These are phyloP conservation scores for Mystacides longicornis DNA, from an alignment of 2,888 invertebrate genomes.

Conservation along the genomic window DNA sequence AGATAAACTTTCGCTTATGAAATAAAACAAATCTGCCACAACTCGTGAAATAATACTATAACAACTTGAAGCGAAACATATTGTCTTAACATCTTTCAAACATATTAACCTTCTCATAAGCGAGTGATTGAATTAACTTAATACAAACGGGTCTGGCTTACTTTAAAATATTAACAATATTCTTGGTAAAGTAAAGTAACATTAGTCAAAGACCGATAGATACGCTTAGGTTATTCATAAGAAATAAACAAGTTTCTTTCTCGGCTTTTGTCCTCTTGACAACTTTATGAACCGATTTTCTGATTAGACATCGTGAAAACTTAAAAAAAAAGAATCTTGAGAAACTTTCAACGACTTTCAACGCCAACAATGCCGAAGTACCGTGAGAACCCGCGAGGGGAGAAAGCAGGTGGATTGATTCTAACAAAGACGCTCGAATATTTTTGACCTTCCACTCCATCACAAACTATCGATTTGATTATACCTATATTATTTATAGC, in stretches of 20 bases:
- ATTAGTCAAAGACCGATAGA: too few relatives aligned
- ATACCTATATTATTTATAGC: too few relatives aligned
- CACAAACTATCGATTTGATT: not conserved
- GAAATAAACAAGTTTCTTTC: slow-evolving; percentile 2
- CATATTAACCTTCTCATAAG: too few relatives aligned
- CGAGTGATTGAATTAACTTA: too few relatives aligned
- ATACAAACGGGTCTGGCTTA: too few relatives aligned
- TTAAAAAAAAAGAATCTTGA: slow-evolving; percentile 7
- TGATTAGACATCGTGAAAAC: slow-evolving; percentile 9
- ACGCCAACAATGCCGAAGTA: slow-evolving; percentile 12
- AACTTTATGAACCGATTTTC: slow-evolving; percentile 11
- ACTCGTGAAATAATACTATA: too few relatives aligned
- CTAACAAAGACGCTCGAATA: not conserved
- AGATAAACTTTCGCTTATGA: too few relatives aligned
- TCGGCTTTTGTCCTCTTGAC: slow-evolving; percentile 5
- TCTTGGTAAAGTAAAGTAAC: too few relatives aligned
- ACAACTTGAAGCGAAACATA: too few relatives aligned
- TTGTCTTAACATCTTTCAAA: too few relatives aligned
- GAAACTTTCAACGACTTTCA: slow-evolving; percentile 7
- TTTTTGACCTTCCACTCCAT: not conserved
- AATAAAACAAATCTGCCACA: too few relatives aligned
- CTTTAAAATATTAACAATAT: too few relatives aligned
- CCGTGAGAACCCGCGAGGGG: not conserved
- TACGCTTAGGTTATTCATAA: slow-evolving; percentile 1
- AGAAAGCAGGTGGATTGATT: slow-evolving; percentile 8